phyloP scores from a whole-genome alignment of 37 sponge, comb jelly and placozoan genomes.

The Ianthella basta region DNA sequence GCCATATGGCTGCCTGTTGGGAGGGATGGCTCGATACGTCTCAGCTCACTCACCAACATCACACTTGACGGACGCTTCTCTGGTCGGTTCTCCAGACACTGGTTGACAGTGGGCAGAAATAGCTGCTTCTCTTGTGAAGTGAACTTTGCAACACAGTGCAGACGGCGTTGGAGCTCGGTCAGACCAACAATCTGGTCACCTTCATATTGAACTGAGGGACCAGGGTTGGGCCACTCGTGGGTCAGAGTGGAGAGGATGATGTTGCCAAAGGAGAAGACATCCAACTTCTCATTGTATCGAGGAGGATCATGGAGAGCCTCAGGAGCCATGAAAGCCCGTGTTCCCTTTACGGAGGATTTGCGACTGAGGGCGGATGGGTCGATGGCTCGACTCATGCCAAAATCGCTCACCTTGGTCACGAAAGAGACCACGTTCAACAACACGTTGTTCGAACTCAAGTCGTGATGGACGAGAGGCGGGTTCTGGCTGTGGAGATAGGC shows the following conservation, averaged over 20 bases:
- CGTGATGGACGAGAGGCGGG: background rate
- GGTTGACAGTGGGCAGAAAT: background rate
- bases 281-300: background rate
- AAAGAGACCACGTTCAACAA: background rate
- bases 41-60: background rate
- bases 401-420: background rate
- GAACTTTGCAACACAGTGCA: background rate
- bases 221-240: background rate
- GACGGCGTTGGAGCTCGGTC: background rate
- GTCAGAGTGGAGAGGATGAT: background rate
- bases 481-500: background rate
- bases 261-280: constrained; percentile 10
- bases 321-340: background rate
- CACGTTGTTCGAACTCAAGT: background rate
- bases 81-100: background rate
- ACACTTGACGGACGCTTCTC: background rate
- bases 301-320: background rate
- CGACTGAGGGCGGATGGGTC: background rate
- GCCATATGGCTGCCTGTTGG: too few relatives aligned
- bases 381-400: background rate
- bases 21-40: background rate
- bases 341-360: background rate
- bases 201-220: background rate
- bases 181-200: background rate
- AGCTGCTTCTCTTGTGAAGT: background rate